phyloP scores from a whole-genome alignment of 2,113 vertebrate genomes.

The Aptenodytes patagonicus region DNA sequence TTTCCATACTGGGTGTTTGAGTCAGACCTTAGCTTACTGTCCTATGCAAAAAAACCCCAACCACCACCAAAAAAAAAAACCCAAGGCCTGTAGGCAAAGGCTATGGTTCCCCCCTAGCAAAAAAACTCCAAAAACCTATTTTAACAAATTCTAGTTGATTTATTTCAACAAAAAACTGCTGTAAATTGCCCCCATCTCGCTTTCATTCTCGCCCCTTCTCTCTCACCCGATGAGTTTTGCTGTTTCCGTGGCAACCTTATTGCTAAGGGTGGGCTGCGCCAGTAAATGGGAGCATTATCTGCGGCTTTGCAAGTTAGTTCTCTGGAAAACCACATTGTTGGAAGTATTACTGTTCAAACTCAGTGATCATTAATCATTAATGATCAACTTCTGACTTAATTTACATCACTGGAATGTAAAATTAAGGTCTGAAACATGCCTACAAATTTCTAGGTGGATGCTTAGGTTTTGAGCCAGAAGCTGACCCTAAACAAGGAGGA shows the following conservation, averaged over 20 bases:
- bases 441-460: background rate
- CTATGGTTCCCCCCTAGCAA: accelerated
- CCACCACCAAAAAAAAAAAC: background rate
- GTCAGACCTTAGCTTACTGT: background rate
- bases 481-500: background rate
- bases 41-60: background rate
- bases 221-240: conserved; percentile 26
- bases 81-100: background rate
- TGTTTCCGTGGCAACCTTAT: conserved; percentile 74
- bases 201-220: background rate
- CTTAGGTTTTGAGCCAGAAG: background rate
- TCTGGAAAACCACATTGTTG: background rate
- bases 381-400: background rate
- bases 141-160: background rate
- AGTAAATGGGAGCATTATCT: conserved; percentile 51
- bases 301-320: conserved; percentile 45
- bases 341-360: conserved; percentile 16
- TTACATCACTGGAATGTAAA: background rate
- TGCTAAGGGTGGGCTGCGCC: conserved; percentile 64
- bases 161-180: conserved; percentile 32
- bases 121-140: background rate
- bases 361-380: background rate
- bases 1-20: background rate
- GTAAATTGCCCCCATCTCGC: conserved; percentile 1
- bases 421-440: background rate